These are phyloP conservation scores for Crocodylus rhombifer DNA, from an alignment of 2,797 vertebrate species.

Conservation along the genomic window DNA sequence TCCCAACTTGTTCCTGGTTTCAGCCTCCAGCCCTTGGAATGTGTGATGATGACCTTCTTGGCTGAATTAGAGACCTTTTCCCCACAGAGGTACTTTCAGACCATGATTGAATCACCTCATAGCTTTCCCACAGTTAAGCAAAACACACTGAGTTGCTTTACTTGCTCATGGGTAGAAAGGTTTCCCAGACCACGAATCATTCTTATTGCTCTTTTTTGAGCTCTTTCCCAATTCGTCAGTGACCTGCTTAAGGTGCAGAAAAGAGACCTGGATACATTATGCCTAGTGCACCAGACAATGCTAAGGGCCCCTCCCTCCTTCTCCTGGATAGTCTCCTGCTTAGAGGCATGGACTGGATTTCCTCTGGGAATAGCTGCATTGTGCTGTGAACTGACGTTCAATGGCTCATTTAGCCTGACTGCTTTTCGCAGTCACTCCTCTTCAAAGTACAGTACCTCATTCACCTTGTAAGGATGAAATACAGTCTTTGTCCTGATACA, in stretches of 20 bases:
- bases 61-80: background rate
- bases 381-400: background rate
- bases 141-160: background rate
- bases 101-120: background rate
- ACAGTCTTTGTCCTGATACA: no score
- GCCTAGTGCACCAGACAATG: background rate
- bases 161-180: background rate
- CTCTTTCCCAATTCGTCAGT: background rate
- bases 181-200: background rate
- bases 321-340: background rate
- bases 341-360: background rate
- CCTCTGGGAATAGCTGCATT: background rate
- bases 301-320: background rate
- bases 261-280: background rate
- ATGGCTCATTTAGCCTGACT: background rate
- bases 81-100: background rate
- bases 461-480: no score
- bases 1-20: background rate
- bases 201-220: no score
- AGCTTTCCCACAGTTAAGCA: background rate
- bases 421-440: background rate
- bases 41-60: background rate
- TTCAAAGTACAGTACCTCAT: background rate
- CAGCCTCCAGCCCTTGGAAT: background rate
- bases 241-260: background rate